These are phyloP conservation scores for Drosophila anceps DNA, from an alignment of 2,888 invertebrate species.

Conservation along the genomic window DNA sequence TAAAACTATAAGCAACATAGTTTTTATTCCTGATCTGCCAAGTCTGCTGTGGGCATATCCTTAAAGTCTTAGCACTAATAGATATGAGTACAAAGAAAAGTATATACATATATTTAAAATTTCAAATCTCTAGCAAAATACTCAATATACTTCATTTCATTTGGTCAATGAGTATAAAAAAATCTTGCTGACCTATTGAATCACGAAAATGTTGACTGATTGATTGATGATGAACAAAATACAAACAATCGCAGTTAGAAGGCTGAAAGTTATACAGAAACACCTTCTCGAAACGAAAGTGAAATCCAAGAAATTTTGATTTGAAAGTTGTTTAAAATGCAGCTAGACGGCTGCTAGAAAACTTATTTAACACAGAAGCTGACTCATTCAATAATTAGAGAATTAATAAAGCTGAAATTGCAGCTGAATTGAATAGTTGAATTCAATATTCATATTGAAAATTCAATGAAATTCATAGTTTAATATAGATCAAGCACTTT, in stretches of 20 bases:
- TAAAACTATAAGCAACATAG: too few species aligned
- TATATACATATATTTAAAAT: too few species aligned
- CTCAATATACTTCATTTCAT: not conserved
- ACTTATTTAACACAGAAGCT: not conserved
- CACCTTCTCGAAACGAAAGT: not conserved
- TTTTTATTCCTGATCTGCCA: too few species aligned
- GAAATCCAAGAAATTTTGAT: not conserved
- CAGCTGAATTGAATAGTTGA: not conserved
- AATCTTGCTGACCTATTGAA: not conserved
- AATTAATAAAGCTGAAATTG: not conserved
- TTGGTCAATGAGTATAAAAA: not conserved
- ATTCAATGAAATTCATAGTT: not conserved
- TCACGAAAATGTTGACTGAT: not conserved
- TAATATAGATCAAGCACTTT: not conserved
- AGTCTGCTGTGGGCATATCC: too few species aligned
- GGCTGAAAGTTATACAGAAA: not conserved
- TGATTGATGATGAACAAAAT: not conserved
- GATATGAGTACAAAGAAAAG: too few species aligned
- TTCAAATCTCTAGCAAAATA: too few species aligned
- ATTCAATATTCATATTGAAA: not conserved
- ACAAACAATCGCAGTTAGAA: not conserved
- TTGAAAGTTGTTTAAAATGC: conserved; percentile 3
- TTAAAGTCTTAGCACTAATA: too few species aligned
- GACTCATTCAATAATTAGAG: not conserved
- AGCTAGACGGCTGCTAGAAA: not conserved